phyloP scores from a whole-genome alignment of 2,797 vertebrate genomes.

The Anguilla obscura region DNA sequence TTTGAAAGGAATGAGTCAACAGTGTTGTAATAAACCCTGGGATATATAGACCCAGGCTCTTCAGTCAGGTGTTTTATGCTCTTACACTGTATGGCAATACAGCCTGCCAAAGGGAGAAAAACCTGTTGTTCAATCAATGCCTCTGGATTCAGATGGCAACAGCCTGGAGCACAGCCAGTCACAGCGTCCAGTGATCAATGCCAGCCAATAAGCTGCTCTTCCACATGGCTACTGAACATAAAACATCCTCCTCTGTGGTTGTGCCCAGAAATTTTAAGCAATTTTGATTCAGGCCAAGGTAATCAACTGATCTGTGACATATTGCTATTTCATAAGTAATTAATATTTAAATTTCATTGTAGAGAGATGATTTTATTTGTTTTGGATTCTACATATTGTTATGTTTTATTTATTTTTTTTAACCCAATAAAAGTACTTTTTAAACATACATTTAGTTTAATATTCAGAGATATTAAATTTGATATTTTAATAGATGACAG shows the following conservation, averaged over 20 bases:
- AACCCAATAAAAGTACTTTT: not conserved
- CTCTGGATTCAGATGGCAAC: not conserved
- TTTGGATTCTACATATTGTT: not conserved
- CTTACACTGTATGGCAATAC: not conserved
- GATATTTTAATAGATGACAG: not conserved
- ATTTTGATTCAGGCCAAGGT: not conserved
- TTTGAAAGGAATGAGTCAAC: conserved; percentile 6
- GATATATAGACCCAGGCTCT: conserved; percentile 4
- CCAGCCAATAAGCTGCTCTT: not conserved
- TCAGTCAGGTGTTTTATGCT: not conserved
- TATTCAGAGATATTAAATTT: not conserved
- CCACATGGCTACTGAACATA: not conserved
- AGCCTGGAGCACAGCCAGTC: not conserved
- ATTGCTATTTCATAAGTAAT: not conserved
- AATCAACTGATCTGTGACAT: not conserved
- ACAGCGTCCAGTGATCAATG: not conserved
- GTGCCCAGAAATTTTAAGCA: not conserved
- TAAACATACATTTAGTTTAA: not conserved
- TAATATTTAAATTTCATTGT: not conserved
- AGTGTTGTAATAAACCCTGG: not conserved
- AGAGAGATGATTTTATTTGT: not conserved
- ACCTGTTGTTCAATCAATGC: not conserved
- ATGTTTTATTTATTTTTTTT: not conserved
- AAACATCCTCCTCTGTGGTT: not conserved
- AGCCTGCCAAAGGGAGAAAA: not conserved